Evolutionary conservation across 30 jellyfish, hydroid and myxozoan genomes (phyloP), one percentile per base, ranked within the genome.

Genomic region (Haliclystus octoradiatus): DNA sequence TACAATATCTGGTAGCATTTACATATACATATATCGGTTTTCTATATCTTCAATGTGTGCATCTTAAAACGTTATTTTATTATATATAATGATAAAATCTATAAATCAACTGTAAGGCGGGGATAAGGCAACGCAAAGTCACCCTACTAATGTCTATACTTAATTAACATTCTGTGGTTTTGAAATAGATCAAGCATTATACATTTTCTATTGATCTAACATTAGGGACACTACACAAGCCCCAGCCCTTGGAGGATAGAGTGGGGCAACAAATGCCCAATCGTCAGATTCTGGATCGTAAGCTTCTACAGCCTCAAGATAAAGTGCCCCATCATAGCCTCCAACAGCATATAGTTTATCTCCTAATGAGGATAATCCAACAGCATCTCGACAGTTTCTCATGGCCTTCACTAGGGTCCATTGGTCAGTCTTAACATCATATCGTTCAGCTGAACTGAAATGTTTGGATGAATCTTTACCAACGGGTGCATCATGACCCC

Each of bases 331-430:
- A 61, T 88, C 97, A 77, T 88, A 88, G 65, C 97, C 97, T 15
- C 97, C 97, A 50, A 88, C 95, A 0, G 97, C 79, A 49, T 80
- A 88, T 15, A 88, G 81, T 12, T 71, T 83, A 64, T 88, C 97
- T 1, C 97, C 97, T 4, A 88, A 85, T 40, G 97, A 82, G 19
- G 97, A 83, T 34, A 88, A 65, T 14, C 97, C 97, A 29, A 88
- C 97, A 25, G 97, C 97, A 75, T 88, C 97, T 29, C 97, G 68
- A 65, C 97, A 88, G 53, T 88, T 72, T 26, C 80, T 35, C 97
- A 88, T 88, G 27, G 94, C 75, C 0, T 93, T 82, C 33, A 81
- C 87, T 26, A 88, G 63, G n/a, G 95, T 52, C 97, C 97, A 88
- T 62, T 81, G 94, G 49, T 88, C 97, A 5, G 90, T 69, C 2